phyloP scores from a whole-genome alignment of 2,113 vertebrate genomes.

The Sapayoa aenigma region DNA sequence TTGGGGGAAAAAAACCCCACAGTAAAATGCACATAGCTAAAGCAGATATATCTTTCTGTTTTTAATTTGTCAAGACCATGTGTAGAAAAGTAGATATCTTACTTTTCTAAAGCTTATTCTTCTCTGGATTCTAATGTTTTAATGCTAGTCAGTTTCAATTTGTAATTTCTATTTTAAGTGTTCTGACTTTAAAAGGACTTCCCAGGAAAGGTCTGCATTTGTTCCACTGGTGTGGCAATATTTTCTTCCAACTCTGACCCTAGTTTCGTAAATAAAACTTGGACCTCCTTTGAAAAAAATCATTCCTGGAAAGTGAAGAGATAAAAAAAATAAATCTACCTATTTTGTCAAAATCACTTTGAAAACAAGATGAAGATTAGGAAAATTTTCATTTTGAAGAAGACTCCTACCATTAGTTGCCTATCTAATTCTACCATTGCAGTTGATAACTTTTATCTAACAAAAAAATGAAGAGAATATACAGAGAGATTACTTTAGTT shows the following conservation, averaged over 20 bases:
- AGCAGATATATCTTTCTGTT: background rate
- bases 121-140: background rate
- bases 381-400: background rate
- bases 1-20: background rate
- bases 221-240: background rate
- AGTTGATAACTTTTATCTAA: background rate
- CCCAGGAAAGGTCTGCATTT: background rate
- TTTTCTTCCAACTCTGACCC: background rate
- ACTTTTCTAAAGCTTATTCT: background rate
- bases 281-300: background rate
- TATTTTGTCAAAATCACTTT: background rate
- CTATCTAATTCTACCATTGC: background rate
- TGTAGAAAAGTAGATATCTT: background rate
- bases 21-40: background rate
- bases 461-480: background rate
- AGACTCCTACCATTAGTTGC: background rate
- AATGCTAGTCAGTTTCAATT: background rate
- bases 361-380: background rate
- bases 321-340: background rate
- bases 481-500: background rate
- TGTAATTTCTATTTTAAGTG: background rate
- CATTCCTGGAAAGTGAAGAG: background rate
- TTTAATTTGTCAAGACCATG: background rate
- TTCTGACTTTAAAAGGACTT: background rate
- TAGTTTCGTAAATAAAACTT: background rate